Evolutionary conservation across 1,140 invertebrate genomes (phyloP).

Genomic region (Rhagoletis pomonella): DNA sequence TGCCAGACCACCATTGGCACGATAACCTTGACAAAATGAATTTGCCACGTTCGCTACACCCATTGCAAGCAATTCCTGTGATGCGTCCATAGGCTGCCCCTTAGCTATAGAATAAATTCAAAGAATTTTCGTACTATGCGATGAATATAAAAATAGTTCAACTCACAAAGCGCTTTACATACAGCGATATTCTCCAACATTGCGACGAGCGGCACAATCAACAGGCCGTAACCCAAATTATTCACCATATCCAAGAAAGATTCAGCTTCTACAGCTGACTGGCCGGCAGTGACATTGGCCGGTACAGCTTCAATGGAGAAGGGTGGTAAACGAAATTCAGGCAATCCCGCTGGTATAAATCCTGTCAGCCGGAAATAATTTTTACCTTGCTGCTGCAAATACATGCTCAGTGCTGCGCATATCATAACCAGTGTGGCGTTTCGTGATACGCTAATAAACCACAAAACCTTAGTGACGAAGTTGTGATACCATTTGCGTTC

Average conservation of each 20-base stretch:
- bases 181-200: slow-evolving; percentile 89
- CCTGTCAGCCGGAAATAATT: slow-evolving; percentile 74
- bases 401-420: slow-evolving; percentile 78
- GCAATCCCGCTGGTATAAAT: slow-evolving; percentile 82
- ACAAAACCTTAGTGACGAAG: slow-evolving; percentile 77
- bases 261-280: slow-evolving; percentile 58
- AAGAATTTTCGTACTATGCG: neutral
- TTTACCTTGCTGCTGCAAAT: slow-evolving; percentile 67
- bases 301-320: slow-evolving; percentile 76
- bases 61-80: slow-evolving; percentile 89
- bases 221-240: slow-evolving; percentile 83
- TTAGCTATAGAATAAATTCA: slow-evolving; percentile 73
- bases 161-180: slow-evolving; percentile 82
- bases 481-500: slow-evolving; percentile 75
- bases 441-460: slow-evolving; percentile 81
- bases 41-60: slow-evolving; percentile 90
- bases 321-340: slow-evolving; percentile 79
- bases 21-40: slow-evolving; percentile 90
- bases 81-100: slow-evolving; percentile 87
- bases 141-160: neutral
- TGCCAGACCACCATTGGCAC: slow-evolving; percentile 88
- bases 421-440: slow-evolving; percentile 87
- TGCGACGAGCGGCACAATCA: slow-evolving; percentile 87
- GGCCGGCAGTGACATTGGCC: slow-evolving; percentile 74
- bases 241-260: slow-evolving; percentile 82